phyloP scores from a whole-genome alignment of 2,797 vertebrate genomes.

The Anabas testudineus region DNA sequence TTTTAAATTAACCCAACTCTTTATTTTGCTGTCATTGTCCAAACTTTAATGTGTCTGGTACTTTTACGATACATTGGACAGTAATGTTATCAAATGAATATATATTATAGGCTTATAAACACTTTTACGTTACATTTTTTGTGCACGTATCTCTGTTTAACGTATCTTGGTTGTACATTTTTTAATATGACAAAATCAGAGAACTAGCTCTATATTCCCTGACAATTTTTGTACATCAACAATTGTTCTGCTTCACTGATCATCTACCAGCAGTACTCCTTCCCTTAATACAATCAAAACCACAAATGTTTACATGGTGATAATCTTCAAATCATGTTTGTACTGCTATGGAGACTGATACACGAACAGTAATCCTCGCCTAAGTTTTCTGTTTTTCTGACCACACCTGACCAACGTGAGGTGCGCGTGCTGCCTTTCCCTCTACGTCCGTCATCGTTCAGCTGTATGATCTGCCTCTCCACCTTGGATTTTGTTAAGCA shows the following conservation, averaged over 20 bases:
- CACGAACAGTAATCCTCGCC: slow-evolving; percentile 18
- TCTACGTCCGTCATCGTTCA: not conserved
- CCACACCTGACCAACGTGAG: slow-evolving; percentile 2
- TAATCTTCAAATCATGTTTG: slow-evolving; percentile 22
- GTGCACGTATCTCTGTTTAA: slow-evolving; percentile 58
- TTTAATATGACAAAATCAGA: slow-evolving; percentile 7
- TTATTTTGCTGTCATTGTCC: slow-evolving; percentile 45
- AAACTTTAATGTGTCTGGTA: slow-evolving; percentile 46
- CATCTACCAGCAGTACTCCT: slow-evolving; percentile 22
- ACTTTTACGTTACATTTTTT: slow-evolving; percentile 37
- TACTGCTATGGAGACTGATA: slow-evolving; percentile 39
- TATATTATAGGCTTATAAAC: slow-evolving; percentile 31
- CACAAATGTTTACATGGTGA: slow-evolving; percentile 52
- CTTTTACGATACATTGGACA: slow-evolving; percentile 48
- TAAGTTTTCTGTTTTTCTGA: slow-evolving; percentile 7
- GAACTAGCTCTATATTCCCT: not conserved
- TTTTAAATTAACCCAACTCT: slow-evolving; percentile 66
- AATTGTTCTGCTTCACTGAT: slow-evolving; percentile 16
- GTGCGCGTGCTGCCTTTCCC: not conserved
- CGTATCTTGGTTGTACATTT: slow-evolving; percentile 48
- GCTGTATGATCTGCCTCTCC: not conserved
- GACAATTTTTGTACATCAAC: not conserved
- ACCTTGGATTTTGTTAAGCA: slow-evolving; percentile 23
- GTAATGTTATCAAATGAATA: slow-evolving; percentile 31
- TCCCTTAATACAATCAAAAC: slow-evolving; percentile 42